phyloP scores from a whole-genome alignment of 2,888 invertebrate species.

The Philereme transversata region DNA sequence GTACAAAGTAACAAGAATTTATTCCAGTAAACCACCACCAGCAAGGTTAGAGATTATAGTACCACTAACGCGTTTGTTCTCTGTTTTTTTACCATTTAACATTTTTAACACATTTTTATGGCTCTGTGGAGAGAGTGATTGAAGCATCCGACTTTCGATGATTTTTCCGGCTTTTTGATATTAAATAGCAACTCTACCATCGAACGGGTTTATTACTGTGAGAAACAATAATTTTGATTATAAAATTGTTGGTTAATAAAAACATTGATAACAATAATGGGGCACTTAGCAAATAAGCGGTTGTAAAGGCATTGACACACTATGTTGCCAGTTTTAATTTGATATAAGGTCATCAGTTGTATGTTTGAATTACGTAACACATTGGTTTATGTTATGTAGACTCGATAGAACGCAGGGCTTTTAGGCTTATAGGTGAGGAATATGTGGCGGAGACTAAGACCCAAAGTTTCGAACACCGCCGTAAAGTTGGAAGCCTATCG shows the following conservation, averaged over 20 bases:
- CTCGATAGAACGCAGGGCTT: too few relatives aligned
- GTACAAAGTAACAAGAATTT: too few relatives aligned
- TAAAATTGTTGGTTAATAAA: conserved; percentile 67
- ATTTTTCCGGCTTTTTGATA: conserved; percentile 17
- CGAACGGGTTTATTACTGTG: conserved; percentile 71
- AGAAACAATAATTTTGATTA: conserved; percentile 77
- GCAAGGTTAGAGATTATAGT: too few relatives aligned
- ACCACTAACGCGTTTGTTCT: too few relatives aligned
- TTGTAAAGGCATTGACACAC: conserved; percentile 32
- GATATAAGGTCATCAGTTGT: conserved; percentile 4
- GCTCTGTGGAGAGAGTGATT: too few relatives aligned
- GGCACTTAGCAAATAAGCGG: conserved; percentile 48
- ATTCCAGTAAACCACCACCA: too few relatives aligned
- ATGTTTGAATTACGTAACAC: not conserved
- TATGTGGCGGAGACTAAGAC: too few relatives aligned
- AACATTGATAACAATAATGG: conserved; percentile 57
- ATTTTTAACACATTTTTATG: too few relatives aligned
- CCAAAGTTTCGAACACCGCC: too few relatives aligned
- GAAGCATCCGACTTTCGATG: not conserved
- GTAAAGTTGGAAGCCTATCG: too few relatives aligned
- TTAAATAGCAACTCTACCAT: conserved; percentile 43
- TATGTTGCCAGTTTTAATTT: conserved; percentile 17
- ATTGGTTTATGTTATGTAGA: not conserved
- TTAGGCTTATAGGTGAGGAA: too few relatives aligned
- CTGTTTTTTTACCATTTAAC: too few relatives aligned